Percentiles rank a stretch among this genome's conserved stretches.
phyloP scores from a whole-genome alignment of 2,888 invertebrate species.

The Mycalesis mineus region DNA sequence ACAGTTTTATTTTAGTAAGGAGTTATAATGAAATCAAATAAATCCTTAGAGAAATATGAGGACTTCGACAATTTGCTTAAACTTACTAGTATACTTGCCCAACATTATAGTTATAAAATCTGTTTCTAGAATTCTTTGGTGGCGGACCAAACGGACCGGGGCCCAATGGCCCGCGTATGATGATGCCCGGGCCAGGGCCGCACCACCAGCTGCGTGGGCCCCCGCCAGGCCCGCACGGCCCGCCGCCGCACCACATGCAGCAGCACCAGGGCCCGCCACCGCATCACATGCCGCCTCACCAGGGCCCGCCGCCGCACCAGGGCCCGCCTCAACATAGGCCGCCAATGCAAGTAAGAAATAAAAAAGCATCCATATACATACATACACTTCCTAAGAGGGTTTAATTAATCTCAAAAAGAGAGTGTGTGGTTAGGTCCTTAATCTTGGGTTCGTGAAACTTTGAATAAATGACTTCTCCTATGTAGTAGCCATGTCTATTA shows the following conservation, averaged over 20 bases:
- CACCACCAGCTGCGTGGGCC: conserved; percentile 67
- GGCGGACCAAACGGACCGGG: conserved; percentile 70
- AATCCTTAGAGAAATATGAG: no score
- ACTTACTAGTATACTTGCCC: neutral
- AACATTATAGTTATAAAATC: neutral
- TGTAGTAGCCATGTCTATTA: no score
- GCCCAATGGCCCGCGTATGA: conserved; percentile 67
- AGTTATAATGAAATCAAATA: no score
- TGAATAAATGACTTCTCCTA: no score
- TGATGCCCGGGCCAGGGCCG: conserved; percentile 58
- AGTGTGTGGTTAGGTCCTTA: no score
- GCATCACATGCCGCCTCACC: conserved; percentile 73
- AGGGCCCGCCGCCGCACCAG: conserved; percentile 77
- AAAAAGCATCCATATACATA: no score
- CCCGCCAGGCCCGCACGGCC: conserved; percentile 60
- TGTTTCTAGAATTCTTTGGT: conserved; percentile 63
- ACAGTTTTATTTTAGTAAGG: no score
- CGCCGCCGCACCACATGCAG: conserved; percentile 64
- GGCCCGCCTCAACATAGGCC: conserved; percentile 78
- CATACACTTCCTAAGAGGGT: no score
- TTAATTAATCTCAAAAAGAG: no score
- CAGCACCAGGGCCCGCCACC: conserved; percentile 70
- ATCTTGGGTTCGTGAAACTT: no score
- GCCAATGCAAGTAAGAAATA: conserved; percentile 78
- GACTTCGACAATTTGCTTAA: no score